Conservation (phyloP, 2,888 invertebrate genomes). For the Dryomyza anilis region DNA sequence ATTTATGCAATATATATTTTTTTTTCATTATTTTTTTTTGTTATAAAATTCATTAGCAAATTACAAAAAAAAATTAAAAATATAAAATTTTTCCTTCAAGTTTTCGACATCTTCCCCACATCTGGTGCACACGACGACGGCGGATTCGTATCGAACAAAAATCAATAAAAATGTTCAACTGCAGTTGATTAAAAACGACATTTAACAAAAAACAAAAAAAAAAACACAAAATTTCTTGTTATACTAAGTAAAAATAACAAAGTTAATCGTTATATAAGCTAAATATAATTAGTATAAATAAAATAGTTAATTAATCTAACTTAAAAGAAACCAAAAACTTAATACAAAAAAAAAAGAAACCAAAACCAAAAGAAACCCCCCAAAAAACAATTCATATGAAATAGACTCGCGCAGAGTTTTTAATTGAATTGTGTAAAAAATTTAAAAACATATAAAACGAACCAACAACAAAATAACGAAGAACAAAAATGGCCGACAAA, state of each 20-base stretch:
- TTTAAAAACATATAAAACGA: slow-evolving; percentile 14
- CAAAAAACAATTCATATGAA: slow-evolving; percentile 21
- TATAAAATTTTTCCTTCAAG: too few species aligned
- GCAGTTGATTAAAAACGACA: slow-evolving; percentile 53
- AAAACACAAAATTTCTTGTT: slow-evolving; percentile 34
- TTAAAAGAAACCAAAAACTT: background rate
- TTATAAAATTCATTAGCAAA: too few species aligned
- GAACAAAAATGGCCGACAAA: slow-evolving; percentile 74
- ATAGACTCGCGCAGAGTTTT: slow-evolving; percentile 32
- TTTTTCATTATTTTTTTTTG: too few species aligned
- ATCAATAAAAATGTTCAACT: slow-evolving; percentile 51
- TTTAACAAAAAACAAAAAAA: slow-evolving; percentile 34
- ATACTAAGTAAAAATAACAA: slow-evolving; percentile 35
- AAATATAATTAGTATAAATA: slow-evolving; percentile 27
- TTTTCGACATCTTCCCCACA: slow-evolving; percentile 4
- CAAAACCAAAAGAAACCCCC: background rate
- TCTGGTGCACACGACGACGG: slow-evolving; percentile 18
- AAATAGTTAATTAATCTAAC: slow-evolving; percentile 27
- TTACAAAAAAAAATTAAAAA: too few species aligned
- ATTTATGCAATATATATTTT: too few species aligned
- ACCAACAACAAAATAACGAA: slow-evolving; percentile 23
- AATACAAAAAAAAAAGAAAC: slow-evolving; percentile 4
- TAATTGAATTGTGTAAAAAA: background rate
- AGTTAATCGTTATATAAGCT: slow-evolving; percentile 35
- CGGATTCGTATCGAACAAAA: slow-evolving; percentile 24